These are phyloP conservation scores for Eleutherodactylus coqui DNA, from an alignment of 2,797 vertebrate genomes.

Conservation along the genomic window DNA sequence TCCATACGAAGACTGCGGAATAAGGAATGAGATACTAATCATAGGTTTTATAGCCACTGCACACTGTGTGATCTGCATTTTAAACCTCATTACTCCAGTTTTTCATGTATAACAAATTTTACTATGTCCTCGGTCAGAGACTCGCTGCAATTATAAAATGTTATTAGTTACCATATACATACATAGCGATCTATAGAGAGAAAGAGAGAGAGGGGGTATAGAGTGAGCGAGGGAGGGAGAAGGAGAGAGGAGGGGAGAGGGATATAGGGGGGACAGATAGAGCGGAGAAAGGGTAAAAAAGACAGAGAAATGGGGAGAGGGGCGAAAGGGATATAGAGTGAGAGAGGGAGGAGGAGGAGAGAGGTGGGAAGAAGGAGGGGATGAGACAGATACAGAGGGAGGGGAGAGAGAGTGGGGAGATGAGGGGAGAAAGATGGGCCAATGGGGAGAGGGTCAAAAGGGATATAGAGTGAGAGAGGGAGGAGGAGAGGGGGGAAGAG, in stretches of 20 bases:
- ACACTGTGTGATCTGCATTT: constrained; percentile 40
- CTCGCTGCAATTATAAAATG: constrained; percentile 23
- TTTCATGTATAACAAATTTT: constrained; percentile 10
- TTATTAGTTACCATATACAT: neutral
- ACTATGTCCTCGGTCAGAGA: neutral
- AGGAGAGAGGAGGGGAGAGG: neutral
- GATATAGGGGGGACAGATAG: neutral
- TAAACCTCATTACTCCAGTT: constrained; percentile 30
- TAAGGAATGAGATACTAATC: constrained; percentile 25
- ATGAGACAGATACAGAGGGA: no score
- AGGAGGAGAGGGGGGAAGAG: neutral
- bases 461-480: neutral
- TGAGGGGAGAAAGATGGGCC: no score
- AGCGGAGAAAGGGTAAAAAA: neutral
- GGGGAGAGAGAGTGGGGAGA: no score
- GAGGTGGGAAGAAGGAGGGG: no score
- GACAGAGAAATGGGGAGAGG: no score
- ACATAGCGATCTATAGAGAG: neutral
- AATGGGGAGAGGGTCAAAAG: neutral
- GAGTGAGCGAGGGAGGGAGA: neutral
- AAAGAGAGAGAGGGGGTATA: neutral
- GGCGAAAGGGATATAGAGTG: neutral
- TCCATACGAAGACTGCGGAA: constrained; percentile 10
- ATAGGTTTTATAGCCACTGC: constrained; percentile 64
- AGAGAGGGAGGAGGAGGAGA: neutral